A percentile compares a stretch with the other conserved stretches of the same genome.
Conservation (phyloP, 2,797 vertebrate genomes). For the Siniperca undulata region DNA sequence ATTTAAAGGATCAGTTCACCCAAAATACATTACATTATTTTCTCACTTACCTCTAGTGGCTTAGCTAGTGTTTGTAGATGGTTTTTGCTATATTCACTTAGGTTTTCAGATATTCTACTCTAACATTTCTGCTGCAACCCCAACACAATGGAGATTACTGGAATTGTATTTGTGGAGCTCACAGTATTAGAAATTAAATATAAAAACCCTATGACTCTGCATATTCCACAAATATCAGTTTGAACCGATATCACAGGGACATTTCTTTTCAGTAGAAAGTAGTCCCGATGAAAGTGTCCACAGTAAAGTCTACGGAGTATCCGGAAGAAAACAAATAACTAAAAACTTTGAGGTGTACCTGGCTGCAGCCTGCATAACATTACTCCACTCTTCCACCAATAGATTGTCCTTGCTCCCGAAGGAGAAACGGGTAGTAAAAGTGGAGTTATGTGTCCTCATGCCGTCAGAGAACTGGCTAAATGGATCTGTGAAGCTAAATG, state of each 20-base stretch:
- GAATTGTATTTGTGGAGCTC: neutral
- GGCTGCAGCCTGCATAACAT: too few relatives aligned
- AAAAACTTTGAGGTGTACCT: too few relatives aligned
- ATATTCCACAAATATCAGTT: neutral
- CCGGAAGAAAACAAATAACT: slow-evolving; percentile 10
- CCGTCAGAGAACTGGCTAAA: too few relatives aligned
- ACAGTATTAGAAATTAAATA: neutral
- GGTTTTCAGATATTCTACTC: neutral
- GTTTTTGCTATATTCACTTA: neutral
- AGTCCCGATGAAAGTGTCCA: neutral
- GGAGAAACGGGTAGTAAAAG: too few relatives aligned
- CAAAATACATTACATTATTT: neutral
- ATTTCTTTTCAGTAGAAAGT: neutral
- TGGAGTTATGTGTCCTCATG: too few relatives aligned
- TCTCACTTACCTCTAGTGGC: neutral
- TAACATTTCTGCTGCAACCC: neutral
- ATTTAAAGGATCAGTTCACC: neutral
- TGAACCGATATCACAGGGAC: neutral
- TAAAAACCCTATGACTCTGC: neutral
- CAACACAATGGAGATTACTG: neutral
- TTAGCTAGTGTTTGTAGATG: neutral
- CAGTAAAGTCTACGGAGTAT: neutral
- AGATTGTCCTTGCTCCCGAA: too few relatives aligned
- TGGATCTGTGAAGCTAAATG: too few relatives aligned
- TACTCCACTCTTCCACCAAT: too few relatives aligned